phyloP scores from a whole-genome alignment of 2,888 invertebrate species.

The Lottia gigantea region DNA sequence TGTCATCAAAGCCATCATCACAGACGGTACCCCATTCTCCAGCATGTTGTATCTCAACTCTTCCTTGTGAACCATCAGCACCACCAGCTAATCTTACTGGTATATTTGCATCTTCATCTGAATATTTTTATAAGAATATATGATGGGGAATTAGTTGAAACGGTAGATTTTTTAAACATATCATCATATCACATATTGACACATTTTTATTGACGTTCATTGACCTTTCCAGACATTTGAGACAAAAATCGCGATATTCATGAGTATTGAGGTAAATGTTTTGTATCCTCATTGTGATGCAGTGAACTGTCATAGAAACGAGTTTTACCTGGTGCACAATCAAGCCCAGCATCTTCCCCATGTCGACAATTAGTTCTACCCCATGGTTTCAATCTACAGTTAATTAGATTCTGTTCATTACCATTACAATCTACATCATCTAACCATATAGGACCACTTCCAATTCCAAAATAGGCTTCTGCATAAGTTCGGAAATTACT shows the following conservation, averaged over 20 bases:
- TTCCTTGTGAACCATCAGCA: slow-evolving; percentile 35
- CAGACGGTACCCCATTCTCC: slow-evolving; percentile 48
- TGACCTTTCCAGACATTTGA: too few species aligned
- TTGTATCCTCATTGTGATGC: too few species aligned
- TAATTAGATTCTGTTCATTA: slow-evolving; percentile 36
- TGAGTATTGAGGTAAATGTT: too few species aligned
- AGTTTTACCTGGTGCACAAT: slow-evolving; percentile 35
- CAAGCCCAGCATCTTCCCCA: slow-evolving; percentile 45
- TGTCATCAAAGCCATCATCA: slow-evolving; percentile 44
- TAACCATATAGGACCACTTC: slow-evolving; percentile 40
- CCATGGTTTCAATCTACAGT: slow-evolving; percentile 44
- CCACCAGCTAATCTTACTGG: slow-evolving; percentile 41
- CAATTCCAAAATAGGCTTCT: slow-evolving; percentile 38
- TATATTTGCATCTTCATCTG: slow-evolving; percentile 20
- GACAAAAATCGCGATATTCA: too few species aligned
- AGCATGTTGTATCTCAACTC: slow-evolving; percentile 43
- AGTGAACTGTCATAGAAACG: neutral
- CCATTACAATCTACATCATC: slow-evolving; percentile 50
- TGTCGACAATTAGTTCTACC: slow-evolving; percentile 43
- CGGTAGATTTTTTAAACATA: too few species aligned
- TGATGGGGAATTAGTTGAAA: too few species aligned
- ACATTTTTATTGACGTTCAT: too few species aligned
- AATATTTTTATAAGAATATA: too few species aligned
- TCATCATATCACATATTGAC: too few species aligned
- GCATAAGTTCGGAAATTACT: slow-evolving; percentile 4